Percentiles rank a stretch among this genome's conserved stretches.
Evolutionary conservation across 2,113 vertebrate genomes (phyloP).

Genomic region (Glaucidium brasilianum): DNA sequence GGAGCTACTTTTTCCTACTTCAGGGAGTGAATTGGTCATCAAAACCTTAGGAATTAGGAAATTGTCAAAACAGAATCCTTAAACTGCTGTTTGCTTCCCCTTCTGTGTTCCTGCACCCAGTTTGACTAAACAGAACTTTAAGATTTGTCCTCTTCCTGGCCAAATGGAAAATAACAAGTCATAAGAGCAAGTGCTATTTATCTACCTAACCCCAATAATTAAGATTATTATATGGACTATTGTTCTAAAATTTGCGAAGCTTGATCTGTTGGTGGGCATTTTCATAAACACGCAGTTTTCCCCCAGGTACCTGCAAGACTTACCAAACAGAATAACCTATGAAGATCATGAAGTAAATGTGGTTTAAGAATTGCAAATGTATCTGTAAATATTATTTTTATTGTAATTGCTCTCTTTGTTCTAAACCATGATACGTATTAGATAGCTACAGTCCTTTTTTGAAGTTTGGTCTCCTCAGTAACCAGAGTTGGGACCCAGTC

Average conservation of each 20-base stretch:
- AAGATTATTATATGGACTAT: background rate
- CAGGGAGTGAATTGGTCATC: background rate
- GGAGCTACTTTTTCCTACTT: background rate
- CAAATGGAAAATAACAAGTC: background rate
- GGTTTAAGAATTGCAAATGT: background rate
- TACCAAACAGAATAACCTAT: background rate
- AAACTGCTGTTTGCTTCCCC: background rate
- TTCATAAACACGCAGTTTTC: fast-evolving
- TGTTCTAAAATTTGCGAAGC: background rate
- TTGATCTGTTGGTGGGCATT: background rate
- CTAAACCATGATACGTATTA: background rate
- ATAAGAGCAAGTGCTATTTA: background rate
- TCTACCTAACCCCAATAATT: background rate
- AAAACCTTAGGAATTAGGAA: background rate
- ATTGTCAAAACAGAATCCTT: background rate
- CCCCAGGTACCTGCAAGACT: background rate
- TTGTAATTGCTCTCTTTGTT: background rate
- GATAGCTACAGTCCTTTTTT: background rate
- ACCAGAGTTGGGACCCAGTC: background rate
- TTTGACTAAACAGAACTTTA: background rate
- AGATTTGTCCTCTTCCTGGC: background rate
- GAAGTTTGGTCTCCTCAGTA: background rate
- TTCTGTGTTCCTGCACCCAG: background rate
- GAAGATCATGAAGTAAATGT: background rate
- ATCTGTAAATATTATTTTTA: background rate